Conservation (phyloP, 2,113 vertebrate species). For the Brachionichthys hirsutus region DNA sequence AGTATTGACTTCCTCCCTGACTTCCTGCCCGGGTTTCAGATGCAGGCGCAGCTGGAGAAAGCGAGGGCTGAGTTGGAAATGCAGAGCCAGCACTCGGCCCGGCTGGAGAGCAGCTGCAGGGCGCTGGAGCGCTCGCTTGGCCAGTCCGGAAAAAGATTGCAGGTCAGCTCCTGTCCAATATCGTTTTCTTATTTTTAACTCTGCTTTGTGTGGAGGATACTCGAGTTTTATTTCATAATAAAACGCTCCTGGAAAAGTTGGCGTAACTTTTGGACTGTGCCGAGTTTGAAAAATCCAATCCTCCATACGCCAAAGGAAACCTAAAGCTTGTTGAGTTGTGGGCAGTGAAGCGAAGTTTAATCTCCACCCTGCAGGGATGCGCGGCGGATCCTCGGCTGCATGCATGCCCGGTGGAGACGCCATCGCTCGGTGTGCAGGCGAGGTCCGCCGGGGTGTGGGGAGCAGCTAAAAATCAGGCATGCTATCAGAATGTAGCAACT, state of each 20-base stretch:
- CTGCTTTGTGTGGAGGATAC: not conserved
- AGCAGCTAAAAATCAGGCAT: not conserved
- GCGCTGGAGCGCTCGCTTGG: conserved; percentile 89
- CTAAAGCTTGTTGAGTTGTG: conserved; percentile 55
- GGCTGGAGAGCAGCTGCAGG: conserved; percentile 89
- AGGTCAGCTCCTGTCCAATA: conserved; percentile 74
- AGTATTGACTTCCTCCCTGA: not conserved
- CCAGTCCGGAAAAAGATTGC: conserved; percentile 85
- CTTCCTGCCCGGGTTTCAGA: conserved; percentile 40
- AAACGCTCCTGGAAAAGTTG: conserved; percentile 14
- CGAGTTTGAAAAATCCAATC: conserved; percentile 7
- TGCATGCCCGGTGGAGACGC: conserved; percentile 24
- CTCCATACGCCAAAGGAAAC: conserved; percentile 34
- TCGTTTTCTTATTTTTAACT: conserved; percentile 1
- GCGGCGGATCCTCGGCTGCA: conserved; percentile 21
- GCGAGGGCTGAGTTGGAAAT: conserved; percentile 85
- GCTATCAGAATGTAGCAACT: not conserved
- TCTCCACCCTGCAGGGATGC: conserved; percentile 46
- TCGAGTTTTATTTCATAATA: conserved; percentile 1
- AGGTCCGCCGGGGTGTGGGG: conserved; percentile 43
- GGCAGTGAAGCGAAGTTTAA: conserved; percentile 50
- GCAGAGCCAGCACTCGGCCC: conserved; percentile 86
- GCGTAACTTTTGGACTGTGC: not conserved
- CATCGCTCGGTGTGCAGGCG: conserved; percentile 5
- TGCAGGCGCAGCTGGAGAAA: conserved; percentile 82